Evolutionary conservation across 2,113 vertebrate genomes (phyloP).

Genomic region (Nicator chloris): DNA sequence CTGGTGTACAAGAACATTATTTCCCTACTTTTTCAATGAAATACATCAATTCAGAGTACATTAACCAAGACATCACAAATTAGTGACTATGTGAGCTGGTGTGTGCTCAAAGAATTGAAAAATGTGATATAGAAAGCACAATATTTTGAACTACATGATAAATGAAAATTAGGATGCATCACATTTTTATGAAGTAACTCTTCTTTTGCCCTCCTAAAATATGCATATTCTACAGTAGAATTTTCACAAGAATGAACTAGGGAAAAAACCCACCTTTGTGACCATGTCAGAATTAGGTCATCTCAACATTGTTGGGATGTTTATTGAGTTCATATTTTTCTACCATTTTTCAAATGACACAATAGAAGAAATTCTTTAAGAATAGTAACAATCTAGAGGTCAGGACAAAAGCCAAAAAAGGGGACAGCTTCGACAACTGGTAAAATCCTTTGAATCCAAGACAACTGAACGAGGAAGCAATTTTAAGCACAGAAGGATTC

Average conservation of each 20-base stretch:
- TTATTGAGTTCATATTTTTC: slow-evolving; percentile 31
- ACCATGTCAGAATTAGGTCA: not conserved
- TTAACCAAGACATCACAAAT: not conserved
- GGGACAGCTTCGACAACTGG: not conserved
- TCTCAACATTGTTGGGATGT: not conserved
- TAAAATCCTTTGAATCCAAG: slow-evolving; percentile 24
- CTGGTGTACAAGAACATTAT: not conserved
- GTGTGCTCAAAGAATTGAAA: not conserved
- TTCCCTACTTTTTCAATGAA: not conserved
- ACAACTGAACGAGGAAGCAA: slow-evolving; percentile 28
- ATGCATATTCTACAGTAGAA: not conserved
- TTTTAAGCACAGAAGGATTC: slow-evolving; percentile 34
- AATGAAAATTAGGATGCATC: not conserved
- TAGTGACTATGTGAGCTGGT: not conserved
- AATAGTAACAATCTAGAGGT: slow-evolving; percentile 33
- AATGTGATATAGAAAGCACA: not conserved
- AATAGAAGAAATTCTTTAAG: not conserved
- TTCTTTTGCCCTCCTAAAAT: not conserved
- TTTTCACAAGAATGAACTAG: not conserved
- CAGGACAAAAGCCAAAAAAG: slow-evolving; percentile 15
- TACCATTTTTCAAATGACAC: not conserved
- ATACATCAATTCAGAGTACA: not conserved
- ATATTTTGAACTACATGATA: not conserved
- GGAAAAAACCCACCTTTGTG: not conserved
- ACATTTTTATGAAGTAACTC: not conserved